Base-by-base conservation (phyloP, 2,888 invertebrate genomes). In the Villa cingulata region DNA sequence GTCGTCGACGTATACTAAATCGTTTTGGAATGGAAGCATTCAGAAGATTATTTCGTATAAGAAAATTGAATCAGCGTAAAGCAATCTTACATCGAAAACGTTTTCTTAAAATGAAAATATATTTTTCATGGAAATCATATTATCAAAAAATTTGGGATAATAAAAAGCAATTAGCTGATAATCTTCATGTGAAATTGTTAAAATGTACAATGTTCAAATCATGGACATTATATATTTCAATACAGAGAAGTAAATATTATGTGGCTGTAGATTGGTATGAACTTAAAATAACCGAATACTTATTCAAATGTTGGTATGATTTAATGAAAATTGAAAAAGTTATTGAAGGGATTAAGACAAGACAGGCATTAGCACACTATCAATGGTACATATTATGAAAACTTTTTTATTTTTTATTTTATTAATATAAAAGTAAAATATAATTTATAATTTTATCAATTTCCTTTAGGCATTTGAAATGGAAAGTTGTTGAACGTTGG, bases 231-330 rank as follows among this genome's bases (percentile, higher is more conserved):
- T 64, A 62, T 49, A 48, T 60, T 10, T 48, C 55, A 32, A 46
- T 58, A 36, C 62, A 65, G 45, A 59, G 59, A 37, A 67, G 75
- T 53, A 78, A 79, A 60, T 70, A 72, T 57, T 80, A 82, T 69
- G 81, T 83, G 2, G 85, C 86, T 4, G 74, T 76, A 47, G 86
- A 86, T 62, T 80, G 80, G 64, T 76, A 77, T 55, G 81, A 83
- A 51, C 69, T 81, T 48, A 77, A 74, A 54, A 58, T 78, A n/a
- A 70, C 71, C 41, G 74, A 75, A 43, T 58, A 68, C 38, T 69
- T 69, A 42, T 75, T 81, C 43, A 65, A 66, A 34, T 65, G 65
- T 48, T 78, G 81, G 70, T 62, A 67, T 3, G 62, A 65, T 40
- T 70, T 70, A 18, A 63, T 72, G 1, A 61, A 65, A 7, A 58